A percentile compares a stretch with the other conserved stretches of the same genome.
phyloP scores from a whole-genome alignment of 1,140 invertebrate species.

The Atta cephalotes region DNA sequence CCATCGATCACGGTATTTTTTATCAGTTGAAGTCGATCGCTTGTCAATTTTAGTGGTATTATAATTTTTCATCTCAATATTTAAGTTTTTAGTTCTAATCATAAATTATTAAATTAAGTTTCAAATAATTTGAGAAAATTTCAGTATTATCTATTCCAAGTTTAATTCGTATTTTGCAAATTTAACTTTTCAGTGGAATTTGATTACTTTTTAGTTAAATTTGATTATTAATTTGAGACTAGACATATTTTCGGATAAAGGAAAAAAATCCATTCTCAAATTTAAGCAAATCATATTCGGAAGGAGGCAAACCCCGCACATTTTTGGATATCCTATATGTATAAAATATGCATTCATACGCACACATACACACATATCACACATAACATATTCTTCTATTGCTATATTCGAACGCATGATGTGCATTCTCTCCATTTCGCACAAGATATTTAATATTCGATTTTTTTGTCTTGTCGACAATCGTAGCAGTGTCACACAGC shows the following conservation, averaged over 20 bases:
- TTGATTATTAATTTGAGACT: background rate
- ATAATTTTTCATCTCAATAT: background rate
- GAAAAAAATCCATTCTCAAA: background rate
- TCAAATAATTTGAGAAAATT: background rate
- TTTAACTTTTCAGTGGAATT: background rate
- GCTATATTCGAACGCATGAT: conserved; percentile 40
- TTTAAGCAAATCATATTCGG: conserved; percentile 8
- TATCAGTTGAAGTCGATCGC: background rate
- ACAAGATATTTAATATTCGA: conserved; percentile 32
- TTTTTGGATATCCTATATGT: conserved; percentile 67
- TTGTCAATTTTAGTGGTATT: background rate
- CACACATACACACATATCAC: conserved; percentile 65
- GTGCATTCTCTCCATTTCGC: conserved; percentile 45
- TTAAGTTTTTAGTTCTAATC: background rate
- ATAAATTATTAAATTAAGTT: background rate
- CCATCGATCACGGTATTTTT: background rate
- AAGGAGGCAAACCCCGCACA: background rate
- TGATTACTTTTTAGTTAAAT: background rate
- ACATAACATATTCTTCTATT: conserved; percentile 61
- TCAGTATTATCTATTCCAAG: background rate
- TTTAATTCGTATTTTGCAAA: background rate
- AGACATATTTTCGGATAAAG: background rate
- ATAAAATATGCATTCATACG: conserved; percentile 56
- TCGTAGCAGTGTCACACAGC: conserved; percentile 40
- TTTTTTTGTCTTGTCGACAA: conserved; percentile 47